A percentile compares a stretch with the other conserved stretches of the same genome.
phyloP scores from a whole-genome alignment of 2,113 vertebrate species.

The Cynopterus brachyotis region DNA sequence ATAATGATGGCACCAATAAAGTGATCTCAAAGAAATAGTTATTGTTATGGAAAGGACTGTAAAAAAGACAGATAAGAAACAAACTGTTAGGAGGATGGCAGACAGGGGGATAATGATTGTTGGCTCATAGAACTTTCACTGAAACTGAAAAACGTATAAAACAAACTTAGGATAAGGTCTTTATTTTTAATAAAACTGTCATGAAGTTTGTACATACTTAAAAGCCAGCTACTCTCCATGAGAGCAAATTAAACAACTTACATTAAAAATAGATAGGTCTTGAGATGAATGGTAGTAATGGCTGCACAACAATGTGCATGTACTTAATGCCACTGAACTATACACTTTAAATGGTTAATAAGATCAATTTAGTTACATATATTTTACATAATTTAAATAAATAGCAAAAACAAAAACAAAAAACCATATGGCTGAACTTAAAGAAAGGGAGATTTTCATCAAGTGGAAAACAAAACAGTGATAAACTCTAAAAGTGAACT shows the following conservation, averaged over 20 bases:
- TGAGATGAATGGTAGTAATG: not conserved
- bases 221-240: constrained; percentile 49
- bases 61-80: constrained; percentile 51
- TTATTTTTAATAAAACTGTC: constrained; percentile 63
- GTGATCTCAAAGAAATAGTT: constrained; percentile 58
- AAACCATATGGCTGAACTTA: not conserved
- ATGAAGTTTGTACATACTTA: constrained; percentile 67
- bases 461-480: not conserved
- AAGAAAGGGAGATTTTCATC: not conserved
- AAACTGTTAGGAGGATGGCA: constrained; percentile 50
- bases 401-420: not conserved
- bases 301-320: not conserved
- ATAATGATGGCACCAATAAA: constrained; percentile 65
- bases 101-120: constrained; percentile 17
- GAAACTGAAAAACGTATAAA: constrained; percentile 67
- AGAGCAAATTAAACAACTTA: constrained; percentile 55
- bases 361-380: not conserved
- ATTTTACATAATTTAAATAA: not conserved
- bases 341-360: not conserved
- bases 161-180: constrained; percentile 49
- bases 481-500: not conserved
- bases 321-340: not conserved
- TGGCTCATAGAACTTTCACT: constrained; percentile 46
- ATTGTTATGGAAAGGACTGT: constrained; percentile 53
- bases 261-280: constrained; percentile 54